A percentile compares a stretch with the other conserved stretches of the same genome.
Evolutionary conservation across 2,888 invertebrate species (phyloP).

Genomic region (Folsomia candida): DNA sequence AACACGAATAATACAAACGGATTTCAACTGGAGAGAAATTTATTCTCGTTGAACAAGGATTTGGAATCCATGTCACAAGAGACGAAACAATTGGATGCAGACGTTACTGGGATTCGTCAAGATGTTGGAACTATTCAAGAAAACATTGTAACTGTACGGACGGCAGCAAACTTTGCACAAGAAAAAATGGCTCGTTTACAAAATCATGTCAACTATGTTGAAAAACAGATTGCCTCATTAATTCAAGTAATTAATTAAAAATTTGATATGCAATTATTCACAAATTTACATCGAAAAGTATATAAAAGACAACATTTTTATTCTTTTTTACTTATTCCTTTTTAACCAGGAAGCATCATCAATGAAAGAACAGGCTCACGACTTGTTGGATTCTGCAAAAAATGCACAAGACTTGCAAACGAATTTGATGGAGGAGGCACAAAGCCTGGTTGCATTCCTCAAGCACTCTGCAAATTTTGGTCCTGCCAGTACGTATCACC

Average conservation of each 20-base stretch:
- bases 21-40: slow-evolving; percentile 30
- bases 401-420: slow-evolving; percentile 40
- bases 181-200: slow-evolving; percentile 38
- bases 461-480: slow-evolving; percentile 23
- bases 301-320: background rate
- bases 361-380: slow-evolving; percentile 42
- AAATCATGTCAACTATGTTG: slow-evolving; percentile 39
- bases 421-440: slow-evolving; percentile 45
- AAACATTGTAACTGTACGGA: slow-evolving; percentile 41
- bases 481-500: slow-evolving; percentile 13
- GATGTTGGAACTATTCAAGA: slow-evolving; percentile 46
- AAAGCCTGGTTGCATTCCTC: slow-evolving; percentile 39
- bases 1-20: slow-evolving; percentile 11
- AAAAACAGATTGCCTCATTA: slow-evolving; percentile 41
- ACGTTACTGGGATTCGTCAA: slow-evolving; percentile 36
- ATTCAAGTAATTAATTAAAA: slow-evolving; percentile 29
- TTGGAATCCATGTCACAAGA: slow-evolving; percentile 39
- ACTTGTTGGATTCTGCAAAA: slow-evolving; percentile 41
- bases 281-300: background rate
- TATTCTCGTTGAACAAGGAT: slow-evolving; percentile 38
- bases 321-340: background rate
- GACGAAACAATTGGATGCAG: slow-evolving; percentile 38
- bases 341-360: slow-evolving; percentile 37
- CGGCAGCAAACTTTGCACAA: slow-evolving; percentile 34
- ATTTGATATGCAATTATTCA: background rate